These are phyloP conservation scores for Peribatodes rhomboidaria DNA, from an alignment of 2,888 invertebrate genomes.

Conservation along the genomic window DNA sequence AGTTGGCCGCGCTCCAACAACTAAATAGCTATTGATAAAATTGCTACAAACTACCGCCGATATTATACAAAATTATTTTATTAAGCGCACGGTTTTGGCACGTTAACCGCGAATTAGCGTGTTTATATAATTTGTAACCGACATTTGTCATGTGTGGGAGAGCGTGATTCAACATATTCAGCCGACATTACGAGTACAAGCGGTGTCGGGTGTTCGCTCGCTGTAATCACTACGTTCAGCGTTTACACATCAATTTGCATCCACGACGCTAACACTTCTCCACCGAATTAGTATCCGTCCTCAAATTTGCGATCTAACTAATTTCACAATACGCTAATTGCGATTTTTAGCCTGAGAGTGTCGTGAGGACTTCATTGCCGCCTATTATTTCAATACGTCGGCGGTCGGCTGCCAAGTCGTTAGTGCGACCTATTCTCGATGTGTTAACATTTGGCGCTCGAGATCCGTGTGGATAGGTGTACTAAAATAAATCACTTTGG, in stretches of 20 bases:
- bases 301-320: constrained; percentile 70
- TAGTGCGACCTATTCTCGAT: constrained; percentile 76
- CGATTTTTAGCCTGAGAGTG: constrained; percentile 62
- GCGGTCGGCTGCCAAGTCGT: constrained; percentile 72
- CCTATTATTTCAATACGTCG: constrained; percentile 70
- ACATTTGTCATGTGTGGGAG: constrained; percentile 70
- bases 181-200: constrained; percentile 23
- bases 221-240: constrained; percentile 56
- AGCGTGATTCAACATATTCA: constrained; percentile 46
- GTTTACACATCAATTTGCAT: constrained; percentile 68
- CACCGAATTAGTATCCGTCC: constrained; percentile 63
- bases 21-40: constrained; percentile 75
- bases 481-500: constrained; percentile 82
- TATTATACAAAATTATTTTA: constrained; percentile 69
- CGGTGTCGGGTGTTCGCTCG: constrained; percentile 40
- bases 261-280: constrained; percentile 60
- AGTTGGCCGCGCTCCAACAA: constrained; percentile 76
- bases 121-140: constrained; percentile 62
- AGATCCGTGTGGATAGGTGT: constrained; percentile 66
- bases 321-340: constrained; percentile 72
- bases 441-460: constrained; percentile 72
- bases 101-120: constrained; percentile 67
- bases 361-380: constrained; percentile 76
- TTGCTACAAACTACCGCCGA: constrained; percentile 72
- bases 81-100: constrained; percentile 58